Percentiles rank a stretch among this genome's conserved stretches.
phyloP scores from a whole-genome alignment of 2,797 vertebrate species.

The Sebastes minor region DNA sequence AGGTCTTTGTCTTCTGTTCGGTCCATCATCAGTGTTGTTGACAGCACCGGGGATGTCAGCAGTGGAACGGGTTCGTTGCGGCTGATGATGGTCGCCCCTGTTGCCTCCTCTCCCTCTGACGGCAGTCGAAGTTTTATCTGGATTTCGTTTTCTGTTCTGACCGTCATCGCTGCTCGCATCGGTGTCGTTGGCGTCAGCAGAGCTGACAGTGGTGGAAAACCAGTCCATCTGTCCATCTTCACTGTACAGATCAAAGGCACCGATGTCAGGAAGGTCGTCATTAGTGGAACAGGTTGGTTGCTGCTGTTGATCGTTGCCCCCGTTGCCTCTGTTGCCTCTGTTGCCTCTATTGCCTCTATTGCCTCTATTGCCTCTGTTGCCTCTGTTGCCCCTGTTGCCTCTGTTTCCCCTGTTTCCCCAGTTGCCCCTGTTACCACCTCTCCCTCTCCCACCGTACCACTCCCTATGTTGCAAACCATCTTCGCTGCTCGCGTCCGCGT shows the following conservation, averaged over 20 bases:
- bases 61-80: not conserved
- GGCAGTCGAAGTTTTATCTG: not conserved
- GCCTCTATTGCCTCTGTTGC: not conserved
- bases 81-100: not conserved
- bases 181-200: not conserved
- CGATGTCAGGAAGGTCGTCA: not conserved
- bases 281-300: not conserved
- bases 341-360: not conserved
- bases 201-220: not conserved
- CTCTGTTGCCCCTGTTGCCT: not conserved
- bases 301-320: fast-evolving
- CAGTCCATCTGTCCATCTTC: fast-evolving
- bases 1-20: not conserved
- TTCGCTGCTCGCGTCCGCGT: fast-evolving
- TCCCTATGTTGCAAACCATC: not conserved
- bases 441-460: not conserved
- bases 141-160: not conserved
- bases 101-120: not conserved
- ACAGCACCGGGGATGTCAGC: not conserved
- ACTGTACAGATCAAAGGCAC: not conserved
- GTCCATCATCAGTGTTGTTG: fast-evolving
- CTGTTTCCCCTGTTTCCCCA: not conserved
- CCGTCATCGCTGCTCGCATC: not conserved
- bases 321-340: not conserved
- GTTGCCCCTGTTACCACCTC: not conserved